A percentile compares a stretch with the other conserved stretches of the same genome.
Conservation (phyloP, 2,113 vertebrate species). For the Colinus virginianus region DNA sequence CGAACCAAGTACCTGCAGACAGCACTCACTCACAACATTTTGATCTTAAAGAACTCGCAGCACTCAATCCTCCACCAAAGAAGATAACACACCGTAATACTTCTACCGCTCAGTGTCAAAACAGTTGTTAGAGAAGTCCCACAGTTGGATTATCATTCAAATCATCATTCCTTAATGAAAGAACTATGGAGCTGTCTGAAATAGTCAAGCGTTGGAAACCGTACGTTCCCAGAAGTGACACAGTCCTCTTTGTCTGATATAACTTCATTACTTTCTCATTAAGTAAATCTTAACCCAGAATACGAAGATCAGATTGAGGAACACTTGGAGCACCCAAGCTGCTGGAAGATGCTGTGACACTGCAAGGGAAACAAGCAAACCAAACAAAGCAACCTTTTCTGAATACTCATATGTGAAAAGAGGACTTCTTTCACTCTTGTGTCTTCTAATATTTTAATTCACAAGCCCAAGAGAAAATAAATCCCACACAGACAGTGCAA, state of each 20-base stretch:
- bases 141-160: not conserved
- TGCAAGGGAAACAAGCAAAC: not conserved
- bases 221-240: not conserved
- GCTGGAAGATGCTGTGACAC: not conserved
- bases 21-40: slow-evolving; percentile 2
- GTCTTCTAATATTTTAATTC: not conserved
- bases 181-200: slow-evolving; percentile 2
- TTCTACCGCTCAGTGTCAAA: not conserved
- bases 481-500: not conserved
- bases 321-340: slow-evolving; percentile 39
- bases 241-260: slow-evolving; percentile 24
- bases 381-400: not conserved
- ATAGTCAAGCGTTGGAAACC: not conserved
- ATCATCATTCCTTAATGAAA: not conserved
- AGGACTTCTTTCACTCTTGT: not conserved
- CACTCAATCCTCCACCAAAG: not conserved
- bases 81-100: not conserved
- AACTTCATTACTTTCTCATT: slow-evolving; percentile 44
- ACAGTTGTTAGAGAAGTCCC: not conserved
- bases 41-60: not conserved
- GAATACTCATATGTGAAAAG: not conserved
- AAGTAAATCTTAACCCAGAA: slow-evolving; percentile 59
- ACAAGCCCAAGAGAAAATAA: slow-evolving; percentile 20
- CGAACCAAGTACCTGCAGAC: slow-evolving; percentile 18
- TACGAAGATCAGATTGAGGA: slow-evolving; percentile 49